phyloP scores from a whole-genome alignment of 2,797 vertebrate genomes.

The Holocentrus rufus region DNA sequence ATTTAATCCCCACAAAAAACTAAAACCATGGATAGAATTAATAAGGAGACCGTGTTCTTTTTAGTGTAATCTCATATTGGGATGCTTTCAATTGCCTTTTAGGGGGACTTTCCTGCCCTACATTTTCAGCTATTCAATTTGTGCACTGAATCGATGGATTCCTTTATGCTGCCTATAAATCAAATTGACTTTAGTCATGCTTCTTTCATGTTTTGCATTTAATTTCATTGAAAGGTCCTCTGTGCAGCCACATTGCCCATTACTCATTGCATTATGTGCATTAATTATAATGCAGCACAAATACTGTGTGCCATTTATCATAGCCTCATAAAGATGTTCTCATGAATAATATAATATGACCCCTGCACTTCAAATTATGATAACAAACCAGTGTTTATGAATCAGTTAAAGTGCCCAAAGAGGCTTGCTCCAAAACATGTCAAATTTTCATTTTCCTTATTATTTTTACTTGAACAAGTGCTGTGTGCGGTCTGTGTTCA shows the following conservation, averaged over 20 bases:
- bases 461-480: background rate
- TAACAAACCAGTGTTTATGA: too few species aligned
- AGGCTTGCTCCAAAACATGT: background rate
- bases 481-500: too few species aligned
- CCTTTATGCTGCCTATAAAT: background rate
- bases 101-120: background rate
- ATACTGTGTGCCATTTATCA: background rate
- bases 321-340: background rate
- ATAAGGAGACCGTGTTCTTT: background rate
- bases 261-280: background rate
- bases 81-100: constrained; percentile 1
- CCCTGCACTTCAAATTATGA: background rate
- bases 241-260: constrained; percentile 1
- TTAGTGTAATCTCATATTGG: background rate
- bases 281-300: background rate
- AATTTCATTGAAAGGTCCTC: constrained; percentile 10
- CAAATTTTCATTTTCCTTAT: too few species aligned
- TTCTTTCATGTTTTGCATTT: background rate
- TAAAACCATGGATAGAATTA: too few species aligned
- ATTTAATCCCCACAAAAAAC: too few species aligned
- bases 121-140: constrained; percentile 3
- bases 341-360: background rate
- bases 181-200: background rate
- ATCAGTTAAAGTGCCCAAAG: background rate
- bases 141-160: background rate